phyloP scores from a whole-genome alignment of 2,888 invertebrate species.

The Coremacera marginata region DNA sequence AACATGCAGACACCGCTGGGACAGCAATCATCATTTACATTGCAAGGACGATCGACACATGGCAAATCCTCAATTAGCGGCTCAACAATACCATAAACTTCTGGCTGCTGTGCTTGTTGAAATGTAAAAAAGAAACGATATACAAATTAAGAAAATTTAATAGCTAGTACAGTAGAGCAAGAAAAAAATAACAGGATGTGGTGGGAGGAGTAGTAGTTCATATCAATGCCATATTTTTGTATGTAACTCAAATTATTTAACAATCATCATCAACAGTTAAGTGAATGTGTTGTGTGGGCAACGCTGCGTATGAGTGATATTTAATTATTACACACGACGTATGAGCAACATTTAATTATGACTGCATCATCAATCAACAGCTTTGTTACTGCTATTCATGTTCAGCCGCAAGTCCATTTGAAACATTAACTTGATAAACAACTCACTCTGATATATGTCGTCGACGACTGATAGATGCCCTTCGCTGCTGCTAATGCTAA shows the following conservation, averaged over 20 bases:
- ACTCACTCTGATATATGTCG: too few species aligned
- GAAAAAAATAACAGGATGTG: not conserved
- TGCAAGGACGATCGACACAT: constrained; percentile 82
- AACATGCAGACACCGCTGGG: constrained; percentile 79
- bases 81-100: constrained; percentile 64
- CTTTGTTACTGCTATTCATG: not conserved
- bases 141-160: not conserved
- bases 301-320: not conserved
- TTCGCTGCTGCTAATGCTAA: too few species aligned
- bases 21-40: constrained; percentile 86
- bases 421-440: too few species aligned
- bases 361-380: not conserved
- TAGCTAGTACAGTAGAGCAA: not conserved
- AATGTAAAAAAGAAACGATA: not conserved
- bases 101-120: constrained; percentile 48
- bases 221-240: not conserved
- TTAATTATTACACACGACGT: constrained; percentile 26
- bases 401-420: too few species aligned
- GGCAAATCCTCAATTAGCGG: constrained; percentile 77
- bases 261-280: not conserved
- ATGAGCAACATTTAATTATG: constrained; percentile 30
- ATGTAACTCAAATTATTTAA: not conserved
- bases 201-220: not conserved
- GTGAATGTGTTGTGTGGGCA: not conserved
- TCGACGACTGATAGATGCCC: too few species aligned